Percentiles rank a stretch among this genome's conserved stretches.
phyloP scores from a whole-genome alignment of 2,797 vertebrate genomes.

The Poecilia picta region DNA sequence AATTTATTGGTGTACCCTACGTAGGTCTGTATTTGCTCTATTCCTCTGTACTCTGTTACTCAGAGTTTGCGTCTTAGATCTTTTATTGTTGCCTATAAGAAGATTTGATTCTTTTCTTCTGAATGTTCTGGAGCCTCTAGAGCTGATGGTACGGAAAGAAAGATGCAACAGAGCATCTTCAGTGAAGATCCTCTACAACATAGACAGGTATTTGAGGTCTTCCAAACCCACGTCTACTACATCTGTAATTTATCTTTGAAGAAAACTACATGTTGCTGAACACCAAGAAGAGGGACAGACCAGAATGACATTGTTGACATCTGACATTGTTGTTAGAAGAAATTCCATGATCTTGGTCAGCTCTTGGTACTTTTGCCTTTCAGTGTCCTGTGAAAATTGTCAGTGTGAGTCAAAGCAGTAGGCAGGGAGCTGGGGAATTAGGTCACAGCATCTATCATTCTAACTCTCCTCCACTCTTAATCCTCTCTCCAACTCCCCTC shows the following conservation, averaged over 20 bases:
- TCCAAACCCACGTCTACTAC: background rate
- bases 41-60: background rate
- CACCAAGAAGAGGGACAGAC: background rate
- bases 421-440: constrained; percentile 69
- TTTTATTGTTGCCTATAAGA: background rate
- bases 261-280: background rate
- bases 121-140: background rate
- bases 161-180: background rate
- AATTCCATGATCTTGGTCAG: background rate
- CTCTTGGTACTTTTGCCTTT: constrained; percentile 4
- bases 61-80: background rate
- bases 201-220: background rate
- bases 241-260: background rate
- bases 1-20: no score
- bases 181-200: background rate
- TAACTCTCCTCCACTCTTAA: constrained; percentile 40
- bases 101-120: background rate
- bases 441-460: constrained; percentile 65
- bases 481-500: constrained; percentile 22
- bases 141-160: background rate
- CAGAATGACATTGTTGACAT: background rate
- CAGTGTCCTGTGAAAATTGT: constrained; percentile 24
- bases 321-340: background rate
- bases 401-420: constrained; percentile 33
- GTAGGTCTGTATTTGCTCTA: background rate